These are phyloP conservation scores for Indicator maculatus DNA, from an alignment of 2,113 vertebrate genomes.

Conservation along the genomic window DNA sequence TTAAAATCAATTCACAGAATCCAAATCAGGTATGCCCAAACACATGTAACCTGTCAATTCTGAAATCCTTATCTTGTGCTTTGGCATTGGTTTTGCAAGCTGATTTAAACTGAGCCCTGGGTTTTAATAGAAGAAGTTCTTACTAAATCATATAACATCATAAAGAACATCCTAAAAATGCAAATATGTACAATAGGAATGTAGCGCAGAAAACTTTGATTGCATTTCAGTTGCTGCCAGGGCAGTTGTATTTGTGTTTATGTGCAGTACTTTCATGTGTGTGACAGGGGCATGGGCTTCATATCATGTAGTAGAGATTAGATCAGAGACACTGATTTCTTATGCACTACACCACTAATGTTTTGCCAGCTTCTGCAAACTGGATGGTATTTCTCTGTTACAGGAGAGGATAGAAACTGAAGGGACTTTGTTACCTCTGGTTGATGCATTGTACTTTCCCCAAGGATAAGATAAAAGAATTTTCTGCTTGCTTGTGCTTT, in stretches of 20 bases:
- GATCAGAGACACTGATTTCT: neutral
- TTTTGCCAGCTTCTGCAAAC: neutral
- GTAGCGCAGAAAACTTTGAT: neutral
- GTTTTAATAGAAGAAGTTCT: neutral
- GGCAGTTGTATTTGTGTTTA: neutral
- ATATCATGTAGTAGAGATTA: neutral
- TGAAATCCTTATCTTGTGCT: neutral
- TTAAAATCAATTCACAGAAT: conserved; percentile 7
- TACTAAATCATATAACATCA: neutral
- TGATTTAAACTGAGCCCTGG: neutral
- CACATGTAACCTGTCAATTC: neutral
- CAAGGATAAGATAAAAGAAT: conserved; percentile 50
- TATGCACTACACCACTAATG: neutral
- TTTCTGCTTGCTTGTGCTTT: conserved; percentile 32
- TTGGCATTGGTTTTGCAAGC: neutral
- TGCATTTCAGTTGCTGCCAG: neutral
- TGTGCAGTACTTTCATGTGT: neutral
- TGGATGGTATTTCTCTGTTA: neutral
- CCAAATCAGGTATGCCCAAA: neutral
- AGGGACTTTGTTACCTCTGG: conserved; percentile 8
- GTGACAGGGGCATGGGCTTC: neutral
- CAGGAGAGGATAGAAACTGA: neutral
- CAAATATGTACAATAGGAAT: neutral
- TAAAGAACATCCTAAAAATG: neutral
- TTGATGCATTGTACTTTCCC: conserved; percentile 19